phyloP scores from a whole-genome alignment of 2,113 vertebrate species.

The Eublepharis macularius region DNA sequence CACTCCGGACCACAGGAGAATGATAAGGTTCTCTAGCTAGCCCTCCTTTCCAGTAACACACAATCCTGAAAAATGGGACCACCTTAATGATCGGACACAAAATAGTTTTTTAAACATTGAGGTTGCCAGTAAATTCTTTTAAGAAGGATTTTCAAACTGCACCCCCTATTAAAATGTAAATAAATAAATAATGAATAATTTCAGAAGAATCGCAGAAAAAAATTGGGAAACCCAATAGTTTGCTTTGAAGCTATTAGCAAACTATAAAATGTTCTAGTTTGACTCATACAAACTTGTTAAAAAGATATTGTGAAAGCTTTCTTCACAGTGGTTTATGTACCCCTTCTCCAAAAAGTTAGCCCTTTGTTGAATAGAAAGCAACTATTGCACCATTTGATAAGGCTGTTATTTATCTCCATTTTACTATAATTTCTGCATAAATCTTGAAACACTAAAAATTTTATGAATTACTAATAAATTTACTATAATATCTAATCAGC shows the following conservation, averaged over 20 bases:
- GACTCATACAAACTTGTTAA: constrained; percentile 30
- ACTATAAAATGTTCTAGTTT: constrained; percentile 28
- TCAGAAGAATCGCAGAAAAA: neutral
- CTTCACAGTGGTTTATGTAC: constrained; percentile 19
- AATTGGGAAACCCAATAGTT: constrained; percentile 22
- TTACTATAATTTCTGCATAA: neutral
- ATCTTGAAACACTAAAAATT: constrained; percentile 25
- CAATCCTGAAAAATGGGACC: neutral
- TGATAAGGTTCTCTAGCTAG: neutral
- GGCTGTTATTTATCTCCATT: constrained; percentile 43
- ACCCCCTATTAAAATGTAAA: neutral
- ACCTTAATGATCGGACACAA: neutral
- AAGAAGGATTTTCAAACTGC: constrained; percentile 11
- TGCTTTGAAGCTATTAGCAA: constrained; percentile 21
- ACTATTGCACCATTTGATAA: constrained; percentile 67
- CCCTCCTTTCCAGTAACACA: neutral
- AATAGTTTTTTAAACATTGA: neutral
- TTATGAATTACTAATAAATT: constrained; percentile 21
- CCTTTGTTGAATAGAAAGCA: constrained; percentile 54
- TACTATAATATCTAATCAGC: constrained; percentile 31
- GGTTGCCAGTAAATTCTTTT: neutral
- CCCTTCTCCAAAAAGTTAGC: constrained; percentile 50
- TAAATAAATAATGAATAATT: neutral
- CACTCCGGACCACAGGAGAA: too few relatives aligned
- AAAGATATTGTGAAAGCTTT: constrained; percentile 35